These are phyloP conservation scores for Sakesphorus luctuosus DNA, from an alignment of 2,113 vertebrate genomes.

Conservation along the genomic window DNA sequence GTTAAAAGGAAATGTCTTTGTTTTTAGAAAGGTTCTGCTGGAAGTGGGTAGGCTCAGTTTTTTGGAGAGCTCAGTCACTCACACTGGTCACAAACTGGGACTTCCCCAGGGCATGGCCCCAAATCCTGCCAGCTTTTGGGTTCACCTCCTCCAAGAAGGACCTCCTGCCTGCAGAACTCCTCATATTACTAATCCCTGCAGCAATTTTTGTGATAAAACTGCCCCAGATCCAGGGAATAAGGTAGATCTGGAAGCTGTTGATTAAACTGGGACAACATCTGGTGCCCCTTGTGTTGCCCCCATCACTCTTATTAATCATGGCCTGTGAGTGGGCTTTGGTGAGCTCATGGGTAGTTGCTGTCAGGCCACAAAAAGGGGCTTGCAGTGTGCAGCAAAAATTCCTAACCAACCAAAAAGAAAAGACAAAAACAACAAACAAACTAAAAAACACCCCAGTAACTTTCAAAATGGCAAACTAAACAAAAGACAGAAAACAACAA, in stretches of 20 bases:
- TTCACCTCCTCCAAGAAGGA: not conserved
- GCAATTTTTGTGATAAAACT: not conserved
- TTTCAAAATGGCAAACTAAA: not conserved
- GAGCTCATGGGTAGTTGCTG: not conserved
- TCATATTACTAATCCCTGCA: not conserved
- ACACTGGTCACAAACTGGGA: accelerated
- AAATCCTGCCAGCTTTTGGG: not conserved
- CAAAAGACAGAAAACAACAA: not conserved
- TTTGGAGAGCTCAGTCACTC: not conserved
- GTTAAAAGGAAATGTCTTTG: constrained; percentile 11
- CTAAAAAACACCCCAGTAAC: not conserved
- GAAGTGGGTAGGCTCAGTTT: not conserved
- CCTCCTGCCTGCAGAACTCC: not conserved
- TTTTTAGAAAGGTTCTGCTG: not conserved
- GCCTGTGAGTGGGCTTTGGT: not conserved
- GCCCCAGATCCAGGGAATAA: not conserved
- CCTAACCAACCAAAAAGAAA: not conserved
- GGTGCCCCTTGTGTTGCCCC: not conserved
- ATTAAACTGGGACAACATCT: not conserved
- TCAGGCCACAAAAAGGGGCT: not conserved
- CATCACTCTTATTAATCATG: not conserved
- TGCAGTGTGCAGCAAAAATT: not conserved
- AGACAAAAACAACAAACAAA: not conserved
- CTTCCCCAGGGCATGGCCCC: not conserved
- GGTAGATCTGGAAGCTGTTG: not conserved